Percentiles rank a stretch among this genome's conserved stretches.
Evolutionary conservation across 2,888 invertebrate species (phyloP).

Genomic region (Eupithecia subfuscata): DNA sequence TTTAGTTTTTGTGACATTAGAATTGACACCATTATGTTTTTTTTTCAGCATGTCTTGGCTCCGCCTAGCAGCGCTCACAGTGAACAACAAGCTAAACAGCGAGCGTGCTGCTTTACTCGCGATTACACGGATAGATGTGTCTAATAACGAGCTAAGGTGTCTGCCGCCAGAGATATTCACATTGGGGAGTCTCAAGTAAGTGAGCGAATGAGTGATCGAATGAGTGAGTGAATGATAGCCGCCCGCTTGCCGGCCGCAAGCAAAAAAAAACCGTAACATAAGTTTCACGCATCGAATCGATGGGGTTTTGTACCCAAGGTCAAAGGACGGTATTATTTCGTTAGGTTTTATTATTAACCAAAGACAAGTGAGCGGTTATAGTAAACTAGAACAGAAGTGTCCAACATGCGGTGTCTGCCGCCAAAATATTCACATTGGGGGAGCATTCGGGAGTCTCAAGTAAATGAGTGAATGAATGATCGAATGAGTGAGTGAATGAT

Average conservation of each 20-base stretch:
- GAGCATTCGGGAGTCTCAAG: constrained; percentile 88
- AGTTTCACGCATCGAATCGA: too few relatives aligned
- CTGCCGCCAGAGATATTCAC: constrained; percentile 93
- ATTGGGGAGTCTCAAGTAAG: constrained; percentile 82
- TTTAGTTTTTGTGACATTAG: neutral
- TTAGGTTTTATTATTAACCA: too few relatives aligned
- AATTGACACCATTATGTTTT: neutral
- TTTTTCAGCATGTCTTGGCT: constrained; percentile 89
- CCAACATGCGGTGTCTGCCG: constrained; percentile 91
- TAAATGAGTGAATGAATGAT: neutral
- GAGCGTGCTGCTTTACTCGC: constrained; percentile 91
- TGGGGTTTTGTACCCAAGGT: too few relatives aligned
- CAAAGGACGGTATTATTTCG: too few relatives aligned
- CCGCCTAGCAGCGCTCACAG: constrained; percentile 91
- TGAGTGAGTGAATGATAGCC: neutral
- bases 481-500: too few relatives aligned
- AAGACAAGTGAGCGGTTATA: too few relatives aligned
- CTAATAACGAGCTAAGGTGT: constrained; percentile 92
- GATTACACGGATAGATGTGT: constrained; percentile 96
- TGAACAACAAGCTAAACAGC: constrained; percentile 92
- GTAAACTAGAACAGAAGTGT: too few relatives aligned
- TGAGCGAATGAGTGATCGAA: neutral
- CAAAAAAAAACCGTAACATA: too few relatives aligned
- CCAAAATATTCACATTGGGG: constrained; percentile 88
- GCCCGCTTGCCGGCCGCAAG: too few relatives aligned